phyloP scores from a whole-genome alignment of 2,113 vertebrate species.

The Xiphophorus couchianus region DNA sequence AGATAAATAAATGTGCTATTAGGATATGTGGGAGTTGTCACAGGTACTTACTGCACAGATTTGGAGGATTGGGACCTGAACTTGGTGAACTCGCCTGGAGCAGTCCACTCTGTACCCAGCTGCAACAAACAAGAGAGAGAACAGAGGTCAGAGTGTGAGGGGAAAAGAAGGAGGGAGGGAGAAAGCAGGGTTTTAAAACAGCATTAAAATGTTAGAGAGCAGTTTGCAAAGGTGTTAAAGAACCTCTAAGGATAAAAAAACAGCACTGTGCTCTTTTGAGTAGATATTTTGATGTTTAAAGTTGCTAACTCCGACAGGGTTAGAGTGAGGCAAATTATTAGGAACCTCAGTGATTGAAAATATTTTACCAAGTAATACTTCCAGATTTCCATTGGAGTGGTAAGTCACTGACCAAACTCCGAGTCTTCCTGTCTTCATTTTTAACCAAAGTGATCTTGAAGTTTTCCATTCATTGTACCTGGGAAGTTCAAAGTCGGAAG shows the following conservation, averaged over 20 bases:
- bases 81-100: constrained; percentile 97
- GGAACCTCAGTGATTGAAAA: neutral
- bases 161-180: neutral
- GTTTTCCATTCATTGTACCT: neutral
- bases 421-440: neutral
- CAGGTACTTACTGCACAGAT: constrained; percentile 88
- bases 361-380: neutral
- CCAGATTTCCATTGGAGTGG: neutral
- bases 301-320: neutral
- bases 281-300: neutral
- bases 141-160: constrained; percentile 33
- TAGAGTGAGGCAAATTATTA: neutral
- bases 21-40: constrained; percentile 30
- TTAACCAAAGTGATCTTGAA: neutral
- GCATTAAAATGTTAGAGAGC: neutral
- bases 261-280: neutral
- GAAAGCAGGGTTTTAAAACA: neutral
- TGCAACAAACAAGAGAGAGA: constrained; percentile 72
- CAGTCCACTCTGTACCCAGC: constrained; percentile 96
- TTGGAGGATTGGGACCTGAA: constrained; percentile 97
- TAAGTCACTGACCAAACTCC: neutral
- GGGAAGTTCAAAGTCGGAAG: neutral
- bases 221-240: neutral
- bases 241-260: too few relatives aligned
- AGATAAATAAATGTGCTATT: constrained; percentile 26